Base-by-base conservation (phyloP, 2,888 invertebrate genomes). In the Allacma fusca region DNA sequence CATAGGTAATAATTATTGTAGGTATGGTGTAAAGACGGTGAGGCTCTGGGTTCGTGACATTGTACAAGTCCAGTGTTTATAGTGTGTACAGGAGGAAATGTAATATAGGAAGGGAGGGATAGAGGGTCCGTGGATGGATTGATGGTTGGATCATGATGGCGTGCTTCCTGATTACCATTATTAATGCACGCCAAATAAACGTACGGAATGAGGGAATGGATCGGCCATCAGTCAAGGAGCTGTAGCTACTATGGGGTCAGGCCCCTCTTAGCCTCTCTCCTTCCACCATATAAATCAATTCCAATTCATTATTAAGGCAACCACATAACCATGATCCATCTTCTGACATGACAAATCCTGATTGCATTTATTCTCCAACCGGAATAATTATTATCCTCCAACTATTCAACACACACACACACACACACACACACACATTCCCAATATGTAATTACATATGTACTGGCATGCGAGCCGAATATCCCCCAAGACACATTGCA, bases 1-100 rank as follows among this genome's bases (percentile, higher is more conserved):
- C n/a, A n/a, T n/a, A n/a, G n/a, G n/a, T n/a, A n/a, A n/a, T n/a
- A n/a, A n/a, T n/a, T n/a, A n/a, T n/a, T n/a, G n/a, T n/a, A n/a
- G n/a, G n/a, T n/a, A n/a, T n/a, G n/a, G 59, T 1, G n/a, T 7
- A 70, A 50, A 71, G 68, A 78, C 77, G 75, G 79, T 73, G 79
- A 80, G 77, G 78, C 78, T 80, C 80, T 79, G 76, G 79, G 80
- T 81, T 81, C 81, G 81, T 81, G 81, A 81, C 81, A 80, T 80
- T 79, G 80, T 79, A 81, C 76, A 78, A 67, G 72, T 79, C 78
- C 76, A 80, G 81, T 78, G 78, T n/a, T n/a, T n/a, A n/a, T n/a
- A n/a, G n/a, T n/a, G 4, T 34, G 9, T 7, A 34, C 5, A 9
- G 34, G 34, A 64, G 76, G 29, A 71, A 34, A 67, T 44, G 59